Conservation (phyloP, 2,888 invertebrate genomes). For the Aphidoletes aphidimyza region DNA sequence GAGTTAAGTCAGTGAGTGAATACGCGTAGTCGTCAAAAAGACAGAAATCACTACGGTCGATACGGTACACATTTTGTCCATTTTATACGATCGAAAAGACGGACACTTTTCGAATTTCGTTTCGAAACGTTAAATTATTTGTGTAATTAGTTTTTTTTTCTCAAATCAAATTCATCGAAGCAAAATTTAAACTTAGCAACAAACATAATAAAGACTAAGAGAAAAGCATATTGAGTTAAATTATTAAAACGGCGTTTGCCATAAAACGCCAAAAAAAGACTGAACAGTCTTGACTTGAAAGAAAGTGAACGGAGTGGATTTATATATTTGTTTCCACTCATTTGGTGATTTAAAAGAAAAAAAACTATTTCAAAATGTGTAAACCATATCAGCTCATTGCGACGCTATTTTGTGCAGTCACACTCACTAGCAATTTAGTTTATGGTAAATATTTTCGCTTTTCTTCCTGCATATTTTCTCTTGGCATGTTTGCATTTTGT, state of each 20-base stretch:
- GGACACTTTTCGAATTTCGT: not conserved
- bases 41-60: slow-evolving; percentile 7
- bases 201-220: no score
- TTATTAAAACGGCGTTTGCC: not conserved
- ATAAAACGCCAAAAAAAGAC: not conserved
- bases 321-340: not conserved
- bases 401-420: not conserved
- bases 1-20: not conserved
- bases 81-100: slow-evolving; percentile 11
- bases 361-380: slow-evolving; percentile 2
- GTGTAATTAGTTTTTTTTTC: no score
- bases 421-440: slow-evolving; percentile 31
- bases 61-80: not conserved
- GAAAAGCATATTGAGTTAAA: not conserved
- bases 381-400: slow-evolving; percentile 31
- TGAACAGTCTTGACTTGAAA: not conserved
- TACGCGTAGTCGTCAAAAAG: not conserved
- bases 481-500: slow-evolving; percentile 35
- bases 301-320: not conserved
- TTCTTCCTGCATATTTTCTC: slow-evolving; percentile 47
- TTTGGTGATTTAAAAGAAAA: not conserved
- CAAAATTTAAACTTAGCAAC: no score
- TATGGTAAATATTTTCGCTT: slow-evolving; percentile 47
- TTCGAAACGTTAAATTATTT: no score
- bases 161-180: no score